phyloP scores from a whole-genome alignment of 2,797 vertebrate genomes.

The Ficedula albicollis region DNA sequence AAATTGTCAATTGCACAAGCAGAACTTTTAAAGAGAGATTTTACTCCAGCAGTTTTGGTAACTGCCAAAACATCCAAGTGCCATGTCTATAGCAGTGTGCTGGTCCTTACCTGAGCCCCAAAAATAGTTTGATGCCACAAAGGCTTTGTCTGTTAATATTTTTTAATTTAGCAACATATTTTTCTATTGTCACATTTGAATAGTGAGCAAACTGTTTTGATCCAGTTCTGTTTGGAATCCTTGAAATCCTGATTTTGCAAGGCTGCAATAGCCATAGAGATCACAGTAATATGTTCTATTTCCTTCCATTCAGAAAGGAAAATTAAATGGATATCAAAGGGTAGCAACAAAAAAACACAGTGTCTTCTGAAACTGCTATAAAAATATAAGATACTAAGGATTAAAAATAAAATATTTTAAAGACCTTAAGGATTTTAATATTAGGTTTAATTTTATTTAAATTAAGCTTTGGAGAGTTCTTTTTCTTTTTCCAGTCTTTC shows the following conservation, averaged over 20 bases:
- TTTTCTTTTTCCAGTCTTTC: neutral
- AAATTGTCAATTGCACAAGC: neutral
- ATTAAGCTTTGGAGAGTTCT: neutral
- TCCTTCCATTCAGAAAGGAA: neutral
- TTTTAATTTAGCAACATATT: neutral
- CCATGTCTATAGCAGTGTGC: neutral
- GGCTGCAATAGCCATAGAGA: neutral
- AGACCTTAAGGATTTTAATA: neutral
- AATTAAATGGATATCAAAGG: neutral
- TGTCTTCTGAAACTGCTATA: neutral
- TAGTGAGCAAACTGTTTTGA: neutral
- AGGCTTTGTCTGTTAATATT: neutral
- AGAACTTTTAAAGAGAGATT: neutral
- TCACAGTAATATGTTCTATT: neutral
- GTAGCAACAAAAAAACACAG: neutral
- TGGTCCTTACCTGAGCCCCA: neutral
- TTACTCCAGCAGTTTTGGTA: neutral
- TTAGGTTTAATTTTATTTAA: neutral
- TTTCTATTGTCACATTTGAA: neutral
- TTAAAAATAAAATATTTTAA: neutral
- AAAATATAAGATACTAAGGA: neutral
- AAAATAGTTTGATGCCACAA: neutral
- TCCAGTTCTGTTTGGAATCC: neutral
- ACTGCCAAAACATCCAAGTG: neutral
- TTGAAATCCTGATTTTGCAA: neutral